phyloP scores from a whole-genome alignment of 2,797 vertebrate genomes.

The Apodemus agrarius region DNA sequence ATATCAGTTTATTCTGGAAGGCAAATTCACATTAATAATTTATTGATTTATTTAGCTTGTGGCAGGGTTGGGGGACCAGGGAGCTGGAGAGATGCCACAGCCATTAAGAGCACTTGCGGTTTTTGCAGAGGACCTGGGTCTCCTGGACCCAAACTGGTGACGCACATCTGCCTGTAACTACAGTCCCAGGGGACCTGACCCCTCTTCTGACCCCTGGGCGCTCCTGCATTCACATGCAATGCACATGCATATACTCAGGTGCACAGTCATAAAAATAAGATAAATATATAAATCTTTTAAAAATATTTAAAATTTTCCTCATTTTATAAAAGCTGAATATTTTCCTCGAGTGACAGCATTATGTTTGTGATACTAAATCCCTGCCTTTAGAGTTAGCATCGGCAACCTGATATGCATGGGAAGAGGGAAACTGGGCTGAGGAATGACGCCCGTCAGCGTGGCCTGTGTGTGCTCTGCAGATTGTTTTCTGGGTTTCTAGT shows the following conservation, averaged over 20 bases:
- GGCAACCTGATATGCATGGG: not conserved
- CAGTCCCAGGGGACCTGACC: not conserved
- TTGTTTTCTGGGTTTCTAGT: not conserved
- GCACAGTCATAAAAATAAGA: not conserved
- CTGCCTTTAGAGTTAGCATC: not conserved
- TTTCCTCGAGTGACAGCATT: not conserved
- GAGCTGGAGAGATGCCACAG: not conserved
- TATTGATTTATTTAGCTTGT: not conserved
- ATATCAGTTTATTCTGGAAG: not conserved
- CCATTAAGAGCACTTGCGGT: not conserved
- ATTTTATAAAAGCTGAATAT: not conserved
- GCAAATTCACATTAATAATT: not conserved
- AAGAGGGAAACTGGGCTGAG: not conserved
- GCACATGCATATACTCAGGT: not conserved
- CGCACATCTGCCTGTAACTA: not conserved
- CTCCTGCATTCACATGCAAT: not conserved
- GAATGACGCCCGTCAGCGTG: not conserved
- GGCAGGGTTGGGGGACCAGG: not conserved
- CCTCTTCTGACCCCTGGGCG: not conserved
- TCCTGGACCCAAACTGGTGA: not conserved
- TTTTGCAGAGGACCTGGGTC: not conserved
- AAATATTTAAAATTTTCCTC: not conserved
- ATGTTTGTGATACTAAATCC: not conserved
- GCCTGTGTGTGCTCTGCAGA: not conserved
- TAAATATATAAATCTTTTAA: not conserved